phyloP scores from a whole-genome alignment of 2,888 invertebrate genomes.

The Acanthopleura granulata region DNA sequence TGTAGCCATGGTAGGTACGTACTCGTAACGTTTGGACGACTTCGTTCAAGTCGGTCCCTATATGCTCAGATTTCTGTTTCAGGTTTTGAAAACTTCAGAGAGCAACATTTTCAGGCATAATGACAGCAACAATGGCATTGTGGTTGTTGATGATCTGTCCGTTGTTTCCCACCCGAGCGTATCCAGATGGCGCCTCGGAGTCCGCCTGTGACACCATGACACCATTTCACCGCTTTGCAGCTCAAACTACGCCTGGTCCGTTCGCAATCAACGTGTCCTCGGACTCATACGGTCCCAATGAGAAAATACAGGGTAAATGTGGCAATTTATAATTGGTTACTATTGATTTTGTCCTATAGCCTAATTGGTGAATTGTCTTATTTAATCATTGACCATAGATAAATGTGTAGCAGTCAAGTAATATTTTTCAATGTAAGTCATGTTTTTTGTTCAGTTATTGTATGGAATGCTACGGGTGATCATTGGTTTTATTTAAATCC shows the following conservation, averaged over 20 bases:
- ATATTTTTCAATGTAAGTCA: not conserved
- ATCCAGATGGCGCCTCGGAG: not conserved
- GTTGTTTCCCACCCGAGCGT: too few species aligned
- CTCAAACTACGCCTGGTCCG: not conserved
- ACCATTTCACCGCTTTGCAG: not conserved
- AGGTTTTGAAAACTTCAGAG: too few species aligned
- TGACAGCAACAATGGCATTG: too few species aligned
- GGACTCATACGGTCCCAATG: not conserved
- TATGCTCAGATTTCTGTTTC: too few species aligned
- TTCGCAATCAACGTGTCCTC: not conserved
- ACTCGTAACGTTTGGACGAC: too few species aligned
- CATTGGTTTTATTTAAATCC: not conserved
- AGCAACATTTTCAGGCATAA: too few species aligned
- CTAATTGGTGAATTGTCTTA: not conserved
- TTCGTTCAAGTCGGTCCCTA: too few species aligned
- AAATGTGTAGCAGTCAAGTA: too few species aligned
- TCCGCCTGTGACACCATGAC: constrained; percentile 4
- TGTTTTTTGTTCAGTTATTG: not conserved
- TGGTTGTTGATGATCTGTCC: too few species aligned
- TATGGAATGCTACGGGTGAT: not conserved
- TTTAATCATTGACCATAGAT: not conserved
- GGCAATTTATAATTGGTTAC: too few species aligned
- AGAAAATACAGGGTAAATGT: not conserved
- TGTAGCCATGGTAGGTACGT: too few species aligned
- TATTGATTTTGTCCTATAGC: not conserved